phyloP scores from a whole-genome alignment of 2,113 vertebrate species.

The Acinonyx jubatus region DNA sequence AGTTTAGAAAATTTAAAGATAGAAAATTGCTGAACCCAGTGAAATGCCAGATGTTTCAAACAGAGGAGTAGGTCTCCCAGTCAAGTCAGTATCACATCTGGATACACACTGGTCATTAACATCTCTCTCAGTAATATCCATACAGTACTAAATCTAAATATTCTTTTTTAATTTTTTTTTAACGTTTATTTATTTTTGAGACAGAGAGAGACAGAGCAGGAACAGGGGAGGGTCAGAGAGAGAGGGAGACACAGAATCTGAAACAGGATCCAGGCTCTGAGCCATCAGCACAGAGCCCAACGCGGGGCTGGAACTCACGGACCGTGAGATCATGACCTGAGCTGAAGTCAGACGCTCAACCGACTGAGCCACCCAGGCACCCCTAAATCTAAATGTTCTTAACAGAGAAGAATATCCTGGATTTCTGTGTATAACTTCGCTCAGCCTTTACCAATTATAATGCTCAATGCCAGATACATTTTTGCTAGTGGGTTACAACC shows the following conservation, averaged over 20 bases:
- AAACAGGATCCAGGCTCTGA: no score
- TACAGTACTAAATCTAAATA: neutral
- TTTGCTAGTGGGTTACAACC: neutral
- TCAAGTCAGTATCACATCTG: neutral
- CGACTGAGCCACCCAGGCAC: no score
- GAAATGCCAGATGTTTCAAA: slow-evolving; percentile 50
- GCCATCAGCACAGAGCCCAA: no score
- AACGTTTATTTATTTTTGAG: no score
- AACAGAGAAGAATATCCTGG: neutral
- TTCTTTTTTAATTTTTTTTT: neutral
- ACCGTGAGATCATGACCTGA: no score
- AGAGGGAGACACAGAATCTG: no score
- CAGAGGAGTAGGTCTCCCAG: neutral
- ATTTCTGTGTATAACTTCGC: neutral
- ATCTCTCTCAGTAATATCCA: neutral
- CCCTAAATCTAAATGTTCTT: slow-evolving; percentile 33
- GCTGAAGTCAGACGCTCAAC: no score
- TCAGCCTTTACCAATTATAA: neutral
- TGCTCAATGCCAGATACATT: neutral
- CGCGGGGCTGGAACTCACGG: no score
- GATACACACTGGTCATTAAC: neutral
- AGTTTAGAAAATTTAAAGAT: slow-evolving; percentile 5
- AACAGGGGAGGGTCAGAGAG: no score
- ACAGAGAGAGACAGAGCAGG: no score
- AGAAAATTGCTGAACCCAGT: slow-evolving; percentile 9